Conservation (phyloP, 2,113 vertebrate genomes). For the Camarhynchus parvulus region DNA sequence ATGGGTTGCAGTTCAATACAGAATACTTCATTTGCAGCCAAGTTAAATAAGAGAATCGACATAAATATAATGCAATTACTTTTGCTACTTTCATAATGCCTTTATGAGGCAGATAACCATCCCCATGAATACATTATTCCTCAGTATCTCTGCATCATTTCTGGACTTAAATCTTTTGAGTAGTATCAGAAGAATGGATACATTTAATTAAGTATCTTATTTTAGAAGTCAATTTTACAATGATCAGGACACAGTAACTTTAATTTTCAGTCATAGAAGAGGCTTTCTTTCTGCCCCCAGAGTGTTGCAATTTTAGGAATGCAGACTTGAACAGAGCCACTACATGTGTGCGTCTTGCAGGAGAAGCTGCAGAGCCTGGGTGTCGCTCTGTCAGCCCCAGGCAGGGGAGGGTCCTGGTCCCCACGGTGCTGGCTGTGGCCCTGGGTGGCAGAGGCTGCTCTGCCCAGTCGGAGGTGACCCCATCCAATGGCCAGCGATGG, state of each 20-base stretch:
- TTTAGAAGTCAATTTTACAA: slow-evolving; percentile 47
- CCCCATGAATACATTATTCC: slow-evolving; percentile 50
- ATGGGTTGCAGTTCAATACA: slow-evolving; percentile 66
- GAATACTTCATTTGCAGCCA: slow-evolving; percentile 63
- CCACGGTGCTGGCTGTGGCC: rapidly evolving
- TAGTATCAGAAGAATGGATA: slow-evolving; percentile 48
- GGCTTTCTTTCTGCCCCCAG: neutral
- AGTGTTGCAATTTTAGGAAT: neutral
- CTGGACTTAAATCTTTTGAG: slow-evolving; percentile 55
- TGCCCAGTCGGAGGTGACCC: rapidly evolving
- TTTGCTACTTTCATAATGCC: slow-evolving; percentile 53
- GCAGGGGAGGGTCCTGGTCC: neutral
- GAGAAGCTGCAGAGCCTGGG: neutral
- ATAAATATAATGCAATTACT: slow-evolving; percentile 70
- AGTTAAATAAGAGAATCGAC: slow-evolving; percentile 71
- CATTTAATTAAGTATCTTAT: slow-evolving; percentile 67
- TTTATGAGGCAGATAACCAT: slow-evolving; percentile 62
- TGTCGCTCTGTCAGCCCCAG: neutral
- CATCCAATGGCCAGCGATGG: rapidly evolving
- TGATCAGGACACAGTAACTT: slow-evolving; percentile 35
- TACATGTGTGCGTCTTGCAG: neutral
- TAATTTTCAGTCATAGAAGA: slow-evolving; percentile 19
- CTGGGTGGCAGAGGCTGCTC: neutral
- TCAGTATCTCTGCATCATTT: slow-evolving; percentile 24
- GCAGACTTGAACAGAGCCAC: neutral